A percentile compares a stretch with the other conserved stretches of the same genome.
Evolutionary conservation across 2,113 vertebrate genomes (phyloP).

Genomic region (Irena cyanogastra): DNA sequence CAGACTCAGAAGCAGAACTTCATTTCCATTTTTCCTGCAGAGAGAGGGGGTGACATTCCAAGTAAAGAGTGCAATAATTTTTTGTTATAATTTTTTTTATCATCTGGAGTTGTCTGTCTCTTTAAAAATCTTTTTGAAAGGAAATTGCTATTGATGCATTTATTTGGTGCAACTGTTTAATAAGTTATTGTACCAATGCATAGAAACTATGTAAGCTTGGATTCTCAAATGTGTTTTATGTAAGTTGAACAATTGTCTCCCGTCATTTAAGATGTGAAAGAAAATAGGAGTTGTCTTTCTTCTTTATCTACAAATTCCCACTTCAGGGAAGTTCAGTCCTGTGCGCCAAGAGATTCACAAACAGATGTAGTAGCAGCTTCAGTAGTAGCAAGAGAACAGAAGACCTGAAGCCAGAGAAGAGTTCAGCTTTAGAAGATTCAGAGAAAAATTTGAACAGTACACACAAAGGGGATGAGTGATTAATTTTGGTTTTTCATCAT

Average conservation of each 20-base stretch:
- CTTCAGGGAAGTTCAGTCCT: not conserved
- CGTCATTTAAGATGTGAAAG: not conserved
- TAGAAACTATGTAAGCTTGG: not conserved
- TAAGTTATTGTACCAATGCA: not conserved
- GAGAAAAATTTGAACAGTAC: not conserved
- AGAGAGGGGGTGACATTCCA: not conserved
- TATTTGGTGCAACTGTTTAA: not conserved
- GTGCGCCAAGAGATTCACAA: not conserved
- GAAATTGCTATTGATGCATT: not conserved
- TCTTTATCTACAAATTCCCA: not conserved
- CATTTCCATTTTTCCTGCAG: not conserved
- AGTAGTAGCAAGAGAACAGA: not conserved
- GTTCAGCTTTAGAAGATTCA: not conserved
- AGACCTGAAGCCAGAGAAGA: not conserved
- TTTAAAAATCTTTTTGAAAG: not conserved
- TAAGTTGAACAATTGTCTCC: not conserved
- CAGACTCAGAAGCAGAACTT: not conserved
- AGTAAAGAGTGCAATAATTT: not conserved
- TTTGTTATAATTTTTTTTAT: not conserved
- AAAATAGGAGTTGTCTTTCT: not conserved
- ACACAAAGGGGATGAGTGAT: not conserved
- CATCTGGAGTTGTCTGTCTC: not conserved
- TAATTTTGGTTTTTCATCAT: not conserved
- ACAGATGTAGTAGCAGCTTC: not conserved
- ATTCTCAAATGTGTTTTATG: not conserved